Evolutionary conservation across 23 tunicate species (phyloP).

Genomic region (Clavelina lepadiformis): DNA sequence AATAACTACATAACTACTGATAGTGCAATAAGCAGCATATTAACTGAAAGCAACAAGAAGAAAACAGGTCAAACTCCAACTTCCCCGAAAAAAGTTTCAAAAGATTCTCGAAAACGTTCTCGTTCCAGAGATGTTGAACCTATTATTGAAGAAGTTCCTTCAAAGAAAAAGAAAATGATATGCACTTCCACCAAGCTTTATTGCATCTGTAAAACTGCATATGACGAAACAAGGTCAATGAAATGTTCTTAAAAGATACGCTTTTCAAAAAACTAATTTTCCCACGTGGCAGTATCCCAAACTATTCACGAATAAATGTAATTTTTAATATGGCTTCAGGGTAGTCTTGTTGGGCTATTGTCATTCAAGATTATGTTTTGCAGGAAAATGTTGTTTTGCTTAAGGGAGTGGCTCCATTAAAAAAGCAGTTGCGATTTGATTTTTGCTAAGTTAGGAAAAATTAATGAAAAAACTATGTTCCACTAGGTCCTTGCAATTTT

Average conservation of each 20-base stretch:
- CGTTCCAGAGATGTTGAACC: conserved; percentile 10
- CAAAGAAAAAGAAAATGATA: conserved; percentile 59
- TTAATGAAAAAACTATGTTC: no score
- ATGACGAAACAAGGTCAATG: conserved; percentile 72
- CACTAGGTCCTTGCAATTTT: neutral
- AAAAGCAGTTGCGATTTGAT: no score
- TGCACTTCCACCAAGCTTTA: conserved; percentile 52
- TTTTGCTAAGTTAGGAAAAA: no score
- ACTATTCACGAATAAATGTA: no score
- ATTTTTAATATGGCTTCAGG: no score
- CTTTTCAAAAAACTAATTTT: no score
- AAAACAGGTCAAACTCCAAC: neutral
- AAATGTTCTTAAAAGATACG: neutral
- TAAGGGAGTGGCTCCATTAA: no score
- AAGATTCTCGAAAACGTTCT: conserved; percentile 1
- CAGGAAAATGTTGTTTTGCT: no score
- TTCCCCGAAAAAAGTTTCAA: conserved; percentile 23
- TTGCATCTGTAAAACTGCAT: conserved; percentile 76
- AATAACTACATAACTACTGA: conserved; percentile 9
- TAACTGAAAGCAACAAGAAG: conserved; percentile 50
- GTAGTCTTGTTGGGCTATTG: no score
- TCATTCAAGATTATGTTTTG: no score
- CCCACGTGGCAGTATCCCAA: no score
- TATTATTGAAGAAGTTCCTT: neutral
- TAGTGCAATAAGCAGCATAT: conserved; percentile 7